Evolutionary conservation across 2,888 invertebrate genomes (phyloP), one percentile per base, ranked within the genome.

Genomic region (Ferdinandea cuprea): DNA sequence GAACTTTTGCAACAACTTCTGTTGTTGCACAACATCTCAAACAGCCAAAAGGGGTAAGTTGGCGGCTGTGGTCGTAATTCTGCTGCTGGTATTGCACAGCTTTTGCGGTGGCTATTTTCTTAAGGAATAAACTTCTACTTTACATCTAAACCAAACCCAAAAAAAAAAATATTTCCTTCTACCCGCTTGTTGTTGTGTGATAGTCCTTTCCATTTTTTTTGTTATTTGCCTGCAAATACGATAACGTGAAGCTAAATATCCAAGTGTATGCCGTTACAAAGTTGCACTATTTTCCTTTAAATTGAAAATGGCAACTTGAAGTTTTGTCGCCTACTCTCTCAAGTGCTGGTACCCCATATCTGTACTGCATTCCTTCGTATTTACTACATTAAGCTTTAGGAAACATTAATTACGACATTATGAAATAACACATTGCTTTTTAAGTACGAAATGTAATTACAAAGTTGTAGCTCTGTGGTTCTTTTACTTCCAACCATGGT

Each of bases 331-430:
- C 52, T 32, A 21, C 52, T 28, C 52, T 28, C 50, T 61, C 61
- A 15, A 61, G 42, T 40, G 40, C 50, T 30, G 42, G 42, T 19
- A 5, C n/a, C n/a, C n/a, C n/a, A 21, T 13, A 32, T n/a, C n/a
- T n/a, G 28, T 15, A 50, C 13, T 50, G 44, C 17, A 44, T 42
- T 58, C 40, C 65, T 76, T 50, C 52, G 69, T 74, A 76, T 76
- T 76, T 76, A 76, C 71, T 76, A 81, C 81, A 81, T 81, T 81
- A 76, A 81, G 76, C 81, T 81, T 81, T 71, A 3, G 76, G 66
- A 81, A 81, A 76, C 81, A 81, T 81, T 81, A 81, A 81, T 81
- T 81, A 76, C 81, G 48, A 81, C 71, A 76, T 81, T 76, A 81
- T 81, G 81, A 71, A 81, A 76, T 76, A 76, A 81, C 81, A 76